Base-by-base conservation (phyloP, 2,113 vertebrate species). In the Microcebus jonahi region DNA sequence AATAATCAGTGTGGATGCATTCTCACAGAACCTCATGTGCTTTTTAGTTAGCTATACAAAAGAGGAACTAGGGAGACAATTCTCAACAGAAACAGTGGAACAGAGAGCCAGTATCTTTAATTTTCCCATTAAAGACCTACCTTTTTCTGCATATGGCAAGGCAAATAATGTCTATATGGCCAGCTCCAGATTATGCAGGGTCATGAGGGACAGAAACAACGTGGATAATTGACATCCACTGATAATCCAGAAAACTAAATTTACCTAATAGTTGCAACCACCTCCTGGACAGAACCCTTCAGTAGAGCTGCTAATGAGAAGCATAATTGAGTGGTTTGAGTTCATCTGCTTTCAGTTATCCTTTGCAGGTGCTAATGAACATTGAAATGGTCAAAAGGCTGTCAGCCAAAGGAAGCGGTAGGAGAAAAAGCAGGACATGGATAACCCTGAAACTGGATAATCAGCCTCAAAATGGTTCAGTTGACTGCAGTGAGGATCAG, bases 331-430 rank as follows among this genome's bases (percentile, higher is more conserved):
- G n/a, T 97, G 70, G 39, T 95, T 88, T 95, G 89, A 94, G 63
- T 91, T 95, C 77, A 96, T 93, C 75, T 97, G 91, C 92, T 97
- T 95, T 96, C 90, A 73, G 83, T 93, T 95, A 81, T 85, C 87
- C 50, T 93, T 94, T 67, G 39, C 61, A 97, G 91, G 96, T 95
- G 67, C 87, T 97, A 91, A 89, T 89, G 61, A 96, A 83, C 84
- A 97, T 71, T 91, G 89, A 91, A 79, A 87, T 87, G 79, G 57
- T 95, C 80, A 85, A 81, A 81, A 94, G 61, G 61, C 94, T 96
- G 57, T 80, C 50, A 92, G 70, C 67, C 95, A 95, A 73, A 94
- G 53, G 90, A 96, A 94, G 75, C 1, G 8, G 45, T 63, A 87
- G 67, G 73, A 94, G 57, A n/a, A 89, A 96, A 94, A 90, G 61